phyloP scores from a whole-genome alignment of 2,113 vertebrate species.

The Prionailurus bengalensis region DNA sequence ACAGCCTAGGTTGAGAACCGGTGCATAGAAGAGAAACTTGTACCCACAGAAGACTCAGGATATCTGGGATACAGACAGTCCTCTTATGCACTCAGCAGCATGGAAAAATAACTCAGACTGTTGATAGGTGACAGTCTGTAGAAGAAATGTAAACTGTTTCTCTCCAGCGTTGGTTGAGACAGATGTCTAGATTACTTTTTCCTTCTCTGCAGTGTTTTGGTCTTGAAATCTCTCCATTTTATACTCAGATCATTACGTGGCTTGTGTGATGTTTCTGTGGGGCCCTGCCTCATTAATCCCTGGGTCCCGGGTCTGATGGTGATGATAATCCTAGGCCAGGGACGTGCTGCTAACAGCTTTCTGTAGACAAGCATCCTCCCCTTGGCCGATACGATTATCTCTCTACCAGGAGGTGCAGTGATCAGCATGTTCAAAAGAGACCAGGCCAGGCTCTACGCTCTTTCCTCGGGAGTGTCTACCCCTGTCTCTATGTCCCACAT shows the following conservation, averaged over 20 bases:
- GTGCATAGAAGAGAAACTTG: neutral
- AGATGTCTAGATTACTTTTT: neutral
- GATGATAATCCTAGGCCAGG: neutral
- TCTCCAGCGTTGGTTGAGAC: neutral
- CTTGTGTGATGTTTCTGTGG: neutral
- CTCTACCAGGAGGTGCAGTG: neutral
- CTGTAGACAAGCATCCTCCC: fast-evolving
- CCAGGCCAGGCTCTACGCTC: neutral
- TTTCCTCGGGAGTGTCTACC: neutral
- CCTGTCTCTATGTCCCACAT: neutral
- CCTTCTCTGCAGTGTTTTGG: neutral
- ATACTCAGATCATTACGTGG: fast-evolving
- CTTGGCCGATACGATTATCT: no score
- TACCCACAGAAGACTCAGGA: neutral
- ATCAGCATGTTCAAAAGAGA: neutral
- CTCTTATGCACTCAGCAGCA: neutral
- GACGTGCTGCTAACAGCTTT: neutral
- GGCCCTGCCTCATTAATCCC: no score
- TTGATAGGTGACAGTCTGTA: fast-evolving
- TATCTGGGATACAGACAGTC: no score
- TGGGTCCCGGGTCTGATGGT: no score
- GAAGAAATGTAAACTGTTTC: neutral
- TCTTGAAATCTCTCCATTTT: neutral
- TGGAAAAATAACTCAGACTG: neutral
- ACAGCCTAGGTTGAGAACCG: neutral